phyloP scores from a whole-genome alignment of 2,888 invertebrate genomes.

The Eristalinus sepulchralis region DNA sequence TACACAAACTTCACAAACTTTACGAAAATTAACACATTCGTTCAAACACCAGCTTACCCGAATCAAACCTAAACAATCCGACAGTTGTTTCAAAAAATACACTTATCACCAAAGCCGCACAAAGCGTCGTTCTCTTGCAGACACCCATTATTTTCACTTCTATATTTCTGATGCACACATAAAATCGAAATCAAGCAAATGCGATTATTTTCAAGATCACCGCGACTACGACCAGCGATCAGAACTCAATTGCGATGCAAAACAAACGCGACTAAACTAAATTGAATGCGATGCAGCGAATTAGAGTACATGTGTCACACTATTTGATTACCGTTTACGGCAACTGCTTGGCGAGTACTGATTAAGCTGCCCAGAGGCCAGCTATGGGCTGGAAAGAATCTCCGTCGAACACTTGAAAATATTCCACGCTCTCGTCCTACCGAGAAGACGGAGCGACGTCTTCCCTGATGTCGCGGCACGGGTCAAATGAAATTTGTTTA shows the following conservation, averaged over 20 bases:
- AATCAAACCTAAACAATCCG: not conserved
- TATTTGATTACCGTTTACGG: conserved; percentile 58
- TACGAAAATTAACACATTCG: not conserved
- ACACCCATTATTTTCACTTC: not conserved
- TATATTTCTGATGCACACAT: not conserved
- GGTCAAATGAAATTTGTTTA: not conserved
- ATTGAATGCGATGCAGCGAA: conserved; percentile 13
- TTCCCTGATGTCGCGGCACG: not conserved
- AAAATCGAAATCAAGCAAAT: not conserved
- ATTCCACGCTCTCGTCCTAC: conserved; percentile 14
- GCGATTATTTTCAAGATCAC: not conserved
- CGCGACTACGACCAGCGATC: not conserved
- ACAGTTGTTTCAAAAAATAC: not conserved
- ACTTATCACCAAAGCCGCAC: not conserved
- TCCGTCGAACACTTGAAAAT: conserved; percentile 13
- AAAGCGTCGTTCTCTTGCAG: not conserved
- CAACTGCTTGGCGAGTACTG: conserved; percentile 63
- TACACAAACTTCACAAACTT: not conserved
- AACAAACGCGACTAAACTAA: conserved; percentile 2
- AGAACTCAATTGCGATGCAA: conserved; percentile 15
- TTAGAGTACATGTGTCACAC: conserved; percentile 27
- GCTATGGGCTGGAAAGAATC: conserved; percentile 27
- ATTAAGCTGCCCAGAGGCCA: not conserved
- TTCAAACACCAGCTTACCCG: not conserved
- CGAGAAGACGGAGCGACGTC: not conserved